Percentiles rank a stretch among this genome's conserved stretches.
Conservation (phyloP, 2,797 vertebrate genomes). For the Neostethus bicornis region DNA sequence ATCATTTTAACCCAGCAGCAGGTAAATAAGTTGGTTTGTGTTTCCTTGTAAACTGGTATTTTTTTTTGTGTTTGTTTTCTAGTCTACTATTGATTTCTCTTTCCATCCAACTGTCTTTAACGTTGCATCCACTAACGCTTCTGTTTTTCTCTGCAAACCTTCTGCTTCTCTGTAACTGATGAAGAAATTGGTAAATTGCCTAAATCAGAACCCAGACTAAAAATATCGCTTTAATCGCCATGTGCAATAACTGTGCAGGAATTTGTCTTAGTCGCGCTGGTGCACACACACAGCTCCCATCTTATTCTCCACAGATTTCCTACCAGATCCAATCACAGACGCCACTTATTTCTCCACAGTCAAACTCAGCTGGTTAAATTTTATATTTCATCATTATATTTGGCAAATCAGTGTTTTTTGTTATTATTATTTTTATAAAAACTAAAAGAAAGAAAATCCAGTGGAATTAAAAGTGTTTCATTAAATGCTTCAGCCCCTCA, state of each 20-base stretch:
- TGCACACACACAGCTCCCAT: slow-evolving; percentile 37
- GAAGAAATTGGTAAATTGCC: slow-evolving; percentile 37
- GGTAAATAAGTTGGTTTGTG: slow-evolving; percentile 41
- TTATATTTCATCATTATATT: slow-evolving; percentile 39
- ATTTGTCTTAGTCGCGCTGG: slow-evolving; percentile 32
- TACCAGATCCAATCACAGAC: slow-evolving; percentile 34
- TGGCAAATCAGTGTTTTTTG: slow-evolving; percentile 47
- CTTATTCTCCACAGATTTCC: slow-evolving; percentile 14
- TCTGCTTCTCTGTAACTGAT: slow-evolving; percentile 30
- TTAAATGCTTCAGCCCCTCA: slow-evolving; percentile 60
- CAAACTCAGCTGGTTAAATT: slow-evolving; percentile 35
- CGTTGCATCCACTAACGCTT: slow-evolving; percentile 31
- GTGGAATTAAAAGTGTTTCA: slow-evolving; percentile 62
- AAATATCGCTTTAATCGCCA: slow-evolving; percentile 50
- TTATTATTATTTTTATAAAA: too few relatives aligned
- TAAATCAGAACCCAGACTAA: slow-evolving; percentile 43
- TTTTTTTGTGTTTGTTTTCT: slow-evolving; percentile 55
- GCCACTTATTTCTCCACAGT: slow-evolving; percentile 43
- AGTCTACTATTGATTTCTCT: slow-evolving; percentile 64
- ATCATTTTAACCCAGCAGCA: slow-evolving; percentile 45
- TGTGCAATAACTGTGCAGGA: slow-evolving; percentile 39
- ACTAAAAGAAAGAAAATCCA: slow-evolving; percentile 53
- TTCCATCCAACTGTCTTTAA: slow-evolving; percentile 53
- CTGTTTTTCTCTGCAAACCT: slow-evolving; percentile 20
- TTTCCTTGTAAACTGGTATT: slow-evolving; percentile 49